These are phyloP conservation scores for Phrynosoma platyrhinos DNA, from an alignment of 2,113 vertebrate genomes.

Conservation along the genomic window DNA sequence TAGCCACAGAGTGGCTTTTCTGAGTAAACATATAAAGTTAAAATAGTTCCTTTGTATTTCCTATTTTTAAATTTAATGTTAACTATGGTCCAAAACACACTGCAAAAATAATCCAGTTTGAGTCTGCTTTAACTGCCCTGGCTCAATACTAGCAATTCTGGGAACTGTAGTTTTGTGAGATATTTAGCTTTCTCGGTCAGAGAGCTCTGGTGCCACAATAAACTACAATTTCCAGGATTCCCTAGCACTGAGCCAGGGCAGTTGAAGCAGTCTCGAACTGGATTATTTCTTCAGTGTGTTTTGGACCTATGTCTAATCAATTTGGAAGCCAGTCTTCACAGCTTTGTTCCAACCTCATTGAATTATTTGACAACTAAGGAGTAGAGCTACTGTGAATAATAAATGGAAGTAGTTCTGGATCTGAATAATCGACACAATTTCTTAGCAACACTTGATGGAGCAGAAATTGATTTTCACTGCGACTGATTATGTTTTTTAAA, in stretches of 20 bases:
- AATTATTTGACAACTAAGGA: neutral
- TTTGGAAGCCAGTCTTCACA: neutral
- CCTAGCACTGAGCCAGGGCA: too few species aligned
- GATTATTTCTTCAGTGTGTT: too few species aligned
- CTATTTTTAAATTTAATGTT: neutral
- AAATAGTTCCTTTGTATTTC: neutral
- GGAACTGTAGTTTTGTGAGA: too few species aligned
- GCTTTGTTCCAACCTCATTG: neutral
- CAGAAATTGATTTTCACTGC: constrained; percentile 30
- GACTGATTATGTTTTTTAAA: constrained; percentile 12
- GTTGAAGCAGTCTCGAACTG: too few species aligned
- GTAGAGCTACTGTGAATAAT: neutral
- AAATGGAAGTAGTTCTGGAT: neutral
- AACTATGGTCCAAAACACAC: too few species aligned
- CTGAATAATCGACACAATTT: neutral
- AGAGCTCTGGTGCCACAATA: too few species aligned
- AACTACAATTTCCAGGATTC: too few species aligned
- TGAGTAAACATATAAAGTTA: neutral
- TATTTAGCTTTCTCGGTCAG: too few species aligned
- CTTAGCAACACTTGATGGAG: constrained; percentile 14
- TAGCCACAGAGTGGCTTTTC: neutral
- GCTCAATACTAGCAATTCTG: too few species aligned
- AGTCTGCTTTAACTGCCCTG: too few species aligned
- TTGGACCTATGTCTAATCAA: neutral
- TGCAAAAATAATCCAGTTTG: too few species aligned